A percentile compares a stretch with the other conserved stretches of the same genome.
Conservation (phyloP, 2,888 invertebrate species). For the Calephelis perditalis region DNA sequence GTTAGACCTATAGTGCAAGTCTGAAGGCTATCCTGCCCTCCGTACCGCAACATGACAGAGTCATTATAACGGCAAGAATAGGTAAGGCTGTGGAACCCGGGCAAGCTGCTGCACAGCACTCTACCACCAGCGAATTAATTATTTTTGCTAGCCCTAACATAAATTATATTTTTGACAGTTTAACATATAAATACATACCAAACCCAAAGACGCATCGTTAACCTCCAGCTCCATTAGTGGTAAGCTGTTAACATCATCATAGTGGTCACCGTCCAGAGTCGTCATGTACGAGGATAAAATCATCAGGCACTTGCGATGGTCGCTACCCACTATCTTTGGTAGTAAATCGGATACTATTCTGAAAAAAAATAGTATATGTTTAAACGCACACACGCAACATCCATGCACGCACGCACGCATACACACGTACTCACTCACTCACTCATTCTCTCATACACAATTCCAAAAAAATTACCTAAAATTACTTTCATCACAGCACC, state of each 20-base stretch:
- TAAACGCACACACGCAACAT: neutral
- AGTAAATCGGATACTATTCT: conserved; percentile 38
- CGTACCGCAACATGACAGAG: too few species aligned
- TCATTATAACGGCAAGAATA: too few species aligned
- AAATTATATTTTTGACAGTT: too few species aligned
- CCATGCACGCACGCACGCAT: too few species aligned
- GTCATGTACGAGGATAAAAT: conserved; percentile 42
- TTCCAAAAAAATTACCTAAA: conserved; percentile 38
- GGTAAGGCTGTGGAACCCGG: too few species aligned
- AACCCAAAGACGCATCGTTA: conserved; percentile 1
- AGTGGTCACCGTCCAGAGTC: conserved; percentile 15
- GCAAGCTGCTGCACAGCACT: neutral
- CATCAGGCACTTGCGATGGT: conserved; percentile 43
- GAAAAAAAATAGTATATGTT: conserved; percentile 22
- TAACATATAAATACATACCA: neutral
- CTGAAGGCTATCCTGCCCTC: too few species aligned
- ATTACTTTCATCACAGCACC: conserved; percentile 40
- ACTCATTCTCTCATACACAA: neutral
- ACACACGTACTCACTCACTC: too few species aligned
- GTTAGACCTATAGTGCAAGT: too few species aligned
- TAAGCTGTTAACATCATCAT: conserved; percentile 30
- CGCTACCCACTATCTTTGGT: conserved; percentile 33
- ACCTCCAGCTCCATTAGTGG: conserved; percentile 12
- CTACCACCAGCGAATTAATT: too few species aligned
- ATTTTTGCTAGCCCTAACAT: too few species aligned